These are phyloP conservation scores for Pycnomerus fuliginosus DNA, from an alignment of 2,888 invertebrate species.

Conservation along the genomic window DNA sequence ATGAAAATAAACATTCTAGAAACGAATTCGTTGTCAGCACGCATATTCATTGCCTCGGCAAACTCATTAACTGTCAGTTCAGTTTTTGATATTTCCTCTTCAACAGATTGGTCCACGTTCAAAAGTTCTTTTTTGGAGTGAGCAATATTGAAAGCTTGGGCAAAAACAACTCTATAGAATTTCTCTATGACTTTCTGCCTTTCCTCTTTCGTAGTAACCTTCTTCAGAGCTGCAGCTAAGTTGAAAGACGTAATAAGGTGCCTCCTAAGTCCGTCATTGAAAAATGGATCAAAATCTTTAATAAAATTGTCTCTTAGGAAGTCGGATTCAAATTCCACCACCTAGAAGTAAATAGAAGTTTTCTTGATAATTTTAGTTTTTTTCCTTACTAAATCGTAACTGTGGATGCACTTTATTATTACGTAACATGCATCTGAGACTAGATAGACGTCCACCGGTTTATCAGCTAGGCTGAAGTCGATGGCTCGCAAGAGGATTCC, in stretches of 20 bases:
- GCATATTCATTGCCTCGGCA: constrained; percentile 61
- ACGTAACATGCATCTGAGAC: constrained; percentile 48
- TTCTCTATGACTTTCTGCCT: constrained; percentile 55
- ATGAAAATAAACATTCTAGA: constrained; percentile 57
- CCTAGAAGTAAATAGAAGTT: constrained; percentile 42
- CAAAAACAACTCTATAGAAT: constrained; percentile 59
- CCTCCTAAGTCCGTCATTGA: constrained; percentile 36
- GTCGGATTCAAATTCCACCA: constrained; percentile 53
- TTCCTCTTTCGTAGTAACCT: constrained; percentile 53
- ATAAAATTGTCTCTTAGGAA: constrained; percentile 50
- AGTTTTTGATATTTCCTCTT: constrained; percentile 54
- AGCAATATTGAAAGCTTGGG: constrained; percentile 54
- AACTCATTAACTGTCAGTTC: constrained; percentile 60
- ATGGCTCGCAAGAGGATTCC: constrained; percentile 52
- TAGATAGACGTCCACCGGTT: constrained; percentile 43
- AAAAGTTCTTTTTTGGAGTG: constrained; percentile 51
- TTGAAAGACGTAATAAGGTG: constrained; percentile 38
- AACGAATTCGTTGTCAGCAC: constrained; percentile 58
- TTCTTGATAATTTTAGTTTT: constrained; percentile 1
- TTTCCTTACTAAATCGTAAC: constrained; percentile 56
- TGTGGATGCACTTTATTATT: constrained; percentile 52
- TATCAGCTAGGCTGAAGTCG: constrained; percentile 42
- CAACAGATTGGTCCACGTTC: constrained; percentile 48
- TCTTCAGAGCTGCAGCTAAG: constrained; percentile 42
- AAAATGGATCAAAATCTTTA: constrained; percentile 48